Percentiles rank a stretch among this genome's conserved stretches.
Conservation (phyloP, 2,797 vertebrate species). For the Chelidonichthys spinosus region DNA sequence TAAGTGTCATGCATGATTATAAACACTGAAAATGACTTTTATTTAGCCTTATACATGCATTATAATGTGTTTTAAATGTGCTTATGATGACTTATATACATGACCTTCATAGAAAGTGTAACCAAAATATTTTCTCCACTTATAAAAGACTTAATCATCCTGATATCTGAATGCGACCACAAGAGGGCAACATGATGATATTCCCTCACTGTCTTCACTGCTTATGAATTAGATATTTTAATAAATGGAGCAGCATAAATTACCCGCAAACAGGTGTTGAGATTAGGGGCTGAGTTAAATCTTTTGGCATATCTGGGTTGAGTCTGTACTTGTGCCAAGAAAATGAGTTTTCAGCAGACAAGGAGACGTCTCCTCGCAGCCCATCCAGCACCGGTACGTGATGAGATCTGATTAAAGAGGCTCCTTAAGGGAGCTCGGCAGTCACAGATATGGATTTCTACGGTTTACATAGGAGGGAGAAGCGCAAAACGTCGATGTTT, state of each 20-base stretch:
- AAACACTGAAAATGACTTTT: too few species aligned
- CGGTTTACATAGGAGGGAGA: neutral
- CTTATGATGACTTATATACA: too few species aligned
- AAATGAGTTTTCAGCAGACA: constrained; percentile 28
- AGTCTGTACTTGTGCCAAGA: constrained; percentile 35
- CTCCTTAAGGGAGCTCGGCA: constrained; percentile 19
- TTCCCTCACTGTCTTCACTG: constrained; percentile 22
- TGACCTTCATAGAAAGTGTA: too few species aligned
- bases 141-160: constrained; percentile 25
- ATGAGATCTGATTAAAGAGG: constrained; percentile 46
- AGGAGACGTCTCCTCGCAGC: constrained; percentile 24
- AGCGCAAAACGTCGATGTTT: neutral
- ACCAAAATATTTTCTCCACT: neutral
- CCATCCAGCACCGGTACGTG: constrained; percentile 7
- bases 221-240: constrained; percentile 44
- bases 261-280: constrained; percentile 55
- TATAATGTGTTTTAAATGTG: too few species aligned
- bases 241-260: constrained; percentile 55
- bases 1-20: too few species aligned
- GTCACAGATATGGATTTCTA: constrained; percentile 10
- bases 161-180: constrained; percentile 43
- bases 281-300: constrained; percentile 48
- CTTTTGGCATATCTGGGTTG: constrained; percentile 54
- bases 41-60: too few species aligned
- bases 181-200: constrained; percentile 58